These are phyloP conservation scores for Adrianichthys oophorus DNA, from an alignment of 2,797 vertebrate species.

Conservation along the genomic window DNA sequence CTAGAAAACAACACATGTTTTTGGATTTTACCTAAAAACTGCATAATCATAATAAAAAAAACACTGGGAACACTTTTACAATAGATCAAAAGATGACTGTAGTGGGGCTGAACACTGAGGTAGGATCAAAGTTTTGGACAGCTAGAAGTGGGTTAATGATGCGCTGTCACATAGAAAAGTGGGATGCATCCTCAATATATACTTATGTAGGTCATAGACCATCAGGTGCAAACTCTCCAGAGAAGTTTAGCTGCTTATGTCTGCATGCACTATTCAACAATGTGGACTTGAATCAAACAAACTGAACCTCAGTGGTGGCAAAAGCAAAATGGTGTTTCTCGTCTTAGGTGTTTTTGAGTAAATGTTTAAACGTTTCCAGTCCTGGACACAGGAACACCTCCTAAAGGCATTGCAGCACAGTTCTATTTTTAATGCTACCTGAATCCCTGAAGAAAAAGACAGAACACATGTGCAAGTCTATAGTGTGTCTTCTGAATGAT, in stretches of 20 bases:
- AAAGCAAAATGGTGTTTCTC: not conserved
- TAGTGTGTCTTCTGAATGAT: no score
- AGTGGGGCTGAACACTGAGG: constrained; percentile 26
- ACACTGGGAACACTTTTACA: no score
- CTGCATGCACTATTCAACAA: constrained; percentile 13
- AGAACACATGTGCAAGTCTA: not conserved
- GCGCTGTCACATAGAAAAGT: constrained; percentile 42
- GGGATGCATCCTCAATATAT: constrained; percentile 31
- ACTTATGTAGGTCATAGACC: constrained; percentile 55
- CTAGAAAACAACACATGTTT: no score
- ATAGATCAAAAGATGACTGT: no score
- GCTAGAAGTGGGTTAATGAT: constrained; percentile 37
- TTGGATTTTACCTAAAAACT: no score
- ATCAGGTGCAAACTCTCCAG: constrained; percentile 38
- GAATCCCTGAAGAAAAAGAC: not conserved
- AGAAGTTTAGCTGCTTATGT: constrained; percentile 9
- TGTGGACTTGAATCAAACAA: constrained; percentile 8
- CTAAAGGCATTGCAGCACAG: constrained; percentile 1
- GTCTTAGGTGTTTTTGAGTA: not conserved
- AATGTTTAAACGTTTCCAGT: constrained; percentile 19
- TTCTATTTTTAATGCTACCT: not conserved
- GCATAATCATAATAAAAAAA: no score
- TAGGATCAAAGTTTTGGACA: constrained; percentile 13
- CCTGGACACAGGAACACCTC: constrained; percentile 5
- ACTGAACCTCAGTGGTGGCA: constrained; percentile 3